Conservation (phyloP, 2,888 invertebrate genomes). For the Drosophila quinaria region DNA sequence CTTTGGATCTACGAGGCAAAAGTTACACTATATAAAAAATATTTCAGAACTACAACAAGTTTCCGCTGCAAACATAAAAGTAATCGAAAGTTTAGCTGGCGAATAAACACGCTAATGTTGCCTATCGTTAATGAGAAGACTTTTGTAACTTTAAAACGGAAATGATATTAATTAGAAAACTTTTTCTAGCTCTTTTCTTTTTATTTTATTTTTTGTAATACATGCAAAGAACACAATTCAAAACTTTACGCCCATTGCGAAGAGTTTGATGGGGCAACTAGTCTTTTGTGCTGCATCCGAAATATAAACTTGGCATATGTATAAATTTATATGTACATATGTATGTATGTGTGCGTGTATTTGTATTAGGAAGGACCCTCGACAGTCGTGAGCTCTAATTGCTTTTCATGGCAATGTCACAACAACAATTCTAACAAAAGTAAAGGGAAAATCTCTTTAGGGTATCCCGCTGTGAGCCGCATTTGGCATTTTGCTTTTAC, state of each 20-base stretch:
- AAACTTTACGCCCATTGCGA: slow-evolving; percentile 25
- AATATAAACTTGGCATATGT: slow-evolving; percentile 1
- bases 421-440: slow-evolving; percentile 43
- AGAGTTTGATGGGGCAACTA: slow-evolving; percentile 28
- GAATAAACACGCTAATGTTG: slow-evolving; percentile 9
- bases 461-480: slow-evolving; percentile 34
- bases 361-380: slow-evolving; percentile 16
- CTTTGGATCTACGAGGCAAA: background rate
- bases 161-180: slow-evolving; percentile 61
- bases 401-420: slow-evolving; percentile 66
- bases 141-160: slow-evolving; percentile 44
- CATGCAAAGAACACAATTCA: slow-evolving; percentile 14
- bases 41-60: background rate
- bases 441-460: slow-evolving; percentile 39
- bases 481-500: slow-evolving; percentile 37
- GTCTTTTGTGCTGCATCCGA: background rate
- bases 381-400: slow-evolving; percentile 54
- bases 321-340: background rate
- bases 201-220: slow-evolving; percentile 1
- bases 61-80: background rate
- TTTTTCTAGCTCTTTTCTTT: slow-evolving; percentile 28
- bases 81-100: slow-evolving; percentile 23
- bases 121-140: slow-evolving; percentile 17
- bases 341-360: background rate
- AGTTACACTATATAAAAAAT: background rate